Evolutionary conservation across 2,888 invertebrate genomes (phyloP), one percentile per base, ranked within the genome.

Genomic region (Eupithecia dodoneata): DNA sequence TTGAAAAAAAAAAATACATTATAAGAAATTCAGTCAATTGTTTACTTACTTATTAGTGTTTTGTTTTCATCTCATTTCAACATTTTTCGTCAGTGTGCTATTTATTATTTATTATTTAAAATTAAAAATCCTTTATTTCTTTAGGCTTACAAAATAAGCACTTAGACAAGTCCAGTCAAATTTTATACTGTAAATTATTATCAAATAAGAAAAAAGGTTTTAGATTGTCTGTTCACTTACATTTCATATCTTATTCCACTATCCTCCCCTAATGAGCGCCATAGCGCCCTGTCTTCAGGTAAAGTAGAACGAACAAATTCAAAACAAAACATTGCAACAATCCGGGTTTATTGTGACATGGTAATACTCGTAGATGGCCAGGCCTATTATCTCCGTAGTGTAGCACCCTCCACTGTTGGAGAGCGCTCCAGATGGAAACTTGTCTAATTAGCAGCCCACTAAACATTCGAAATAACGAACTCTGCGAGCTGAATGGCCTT

Each of bases 391-490:
- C 78, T 79, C 79, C 72, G 79, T 77, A 81, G 79, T 73, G 52
- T 79, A 84, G 85, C 78, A 83, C 87, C 80, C 90, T 90, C 84
- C 86, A 86, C 77, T 86, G 81, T 86, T 89, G 85, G 82, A 89
- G 89, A 83, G 84, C 80, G 82, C 78, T 81, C 80, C 88, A 87
- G 88, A 86, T 85, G 88, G 81, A 89, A 92, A 93, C 89, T 93
- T 91, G 87, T 85, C 89, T 92, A 93, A 93, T 93, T 93, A 93
- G 89, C 87, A 88, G 88, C 85, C 87, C 87, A 88, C 88, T 85
- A 90, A 88, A 88, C 83, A 85, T 88, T 85, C 77, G 78, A 84
- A 85, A 88, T 84, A 85, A 85, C 84, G 76, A 87, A 83, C 82
- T 84, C 82, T 80, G 80, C 80, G 77, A 79, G 81, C 84, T 84